A percentile compares a stretch with the other conserved stretches of the same genome.
Conservation (phyloP, 2,797 vertebrate species). For the Xerus rutilus region DNA sequence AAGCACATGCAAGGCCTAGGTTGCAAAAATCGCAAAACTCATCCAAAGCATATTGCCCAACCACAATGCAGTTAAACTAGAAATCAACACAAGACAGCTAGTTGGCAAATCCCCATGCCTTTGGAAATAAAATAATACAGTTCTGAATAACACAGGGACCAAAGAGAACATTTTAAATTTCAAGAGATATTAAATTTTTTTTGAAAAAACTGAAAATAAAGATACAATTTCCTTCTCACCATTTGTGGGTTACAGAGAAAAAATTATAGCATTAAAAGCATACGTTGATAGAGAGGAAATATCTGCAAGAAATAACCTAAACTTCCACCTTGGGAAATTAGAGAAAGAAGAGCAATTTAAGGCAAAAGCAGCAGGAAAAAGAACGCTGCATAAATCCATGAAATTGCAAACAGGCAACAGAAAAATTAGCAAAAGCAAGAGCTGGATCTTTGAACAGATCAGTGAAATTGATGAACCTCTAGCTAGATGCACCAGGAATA, state of each 20-base stretch:
- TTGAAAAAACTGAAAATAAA: conserved; percentile 4
- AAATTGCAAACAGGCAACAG: neutral
- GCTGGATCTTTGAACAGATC: neutral
- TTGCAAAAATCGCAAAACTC: neutral
- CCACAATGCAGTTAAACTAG: neutral
- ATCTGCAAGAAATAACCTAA: neutral
- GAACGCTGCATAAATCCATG: neutral
- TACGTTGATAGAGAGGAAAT: neutral
- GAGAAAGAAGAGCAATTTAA: conserved; percentile 10
- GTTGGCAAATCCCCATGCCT: neutral
- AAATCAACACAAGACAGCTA: neutral
- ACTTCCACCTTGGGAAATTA: conserved; percentile 2
- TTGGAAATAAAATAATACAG: neutral
- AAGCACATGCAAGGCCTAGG: no score
- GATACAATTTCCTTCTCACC: neutral
- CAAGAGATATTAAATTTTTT: neutral
- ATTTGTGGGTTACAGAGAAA: neutral
- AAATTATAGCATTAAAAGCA: neutral
- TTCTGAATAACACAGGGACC: neutral
- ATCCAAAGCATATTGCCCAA: neutral
- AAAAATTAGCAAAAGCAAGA: neutral
- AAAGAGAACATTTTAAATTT: neutral
- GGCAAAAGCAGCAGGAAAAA: neutral
- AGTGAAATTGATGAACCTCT: neutral
- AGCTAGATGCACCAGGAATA: neutral